Percentiles rank a stretch among this genome's conserved stretches.
Conservation (phyloP, 2,113 vertebrate genomes). For the Canis aureus region DNA sequence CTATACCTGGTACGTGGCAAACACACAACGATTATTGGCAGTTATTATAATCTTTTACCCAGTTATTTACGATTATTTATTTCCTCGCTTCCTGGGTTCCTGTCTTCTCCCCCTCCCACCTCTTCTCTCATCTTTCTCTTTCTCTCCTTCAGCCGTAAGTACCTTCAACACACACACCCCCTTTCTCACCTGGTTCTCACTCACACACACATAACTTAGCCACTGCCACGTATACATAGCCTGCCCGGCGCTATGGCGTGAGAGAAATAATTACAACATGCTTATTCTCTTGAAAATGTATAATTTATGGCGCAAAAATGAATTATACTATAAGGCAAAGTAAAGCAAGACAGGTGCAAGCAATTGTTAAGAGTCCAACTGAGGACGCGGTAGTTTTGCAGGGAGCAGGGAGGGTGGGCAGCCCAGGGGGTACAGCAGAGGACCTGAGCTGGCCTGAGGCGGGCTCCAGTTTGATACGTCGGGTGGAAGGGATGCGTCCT, state of each 20-base stretch:
- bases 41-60: not conserved
- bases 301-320: not conserved
- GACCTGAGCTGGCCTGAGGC: no score
- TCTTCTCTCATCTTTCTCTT: not conserved
- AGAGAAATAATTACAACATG: not conserved
- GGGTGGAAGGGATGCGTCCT: not conserved
- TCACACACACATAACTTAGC: not conserved
- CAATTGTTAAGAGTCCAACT: fast-evolving
- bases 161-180: not conserved
- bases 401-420: not conserved
- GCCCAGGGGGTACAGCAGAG: no score
- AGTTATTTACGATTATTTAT: not conserved
- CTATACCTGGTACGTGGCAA: fast-evolving
- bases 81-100: not conserved
- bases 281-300: not conserved
- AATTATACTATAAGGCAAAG: not conserved
- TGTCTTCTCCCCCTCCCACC: not conserved
- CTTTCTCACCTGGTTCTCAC: not conserved
- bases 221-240: not conserved
- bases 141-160: not conserved
- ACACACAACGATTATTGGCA: not conserved
- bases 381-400: fast-evolving
- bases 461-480: fast-evolving
- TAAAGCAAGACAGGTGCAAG: not conserved
- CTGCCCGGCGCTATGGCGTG: no score